Evolutionary conservation across 2,888 invertebrate species (phyloP).

Genomic region (Cantharis rustica): DNA sequence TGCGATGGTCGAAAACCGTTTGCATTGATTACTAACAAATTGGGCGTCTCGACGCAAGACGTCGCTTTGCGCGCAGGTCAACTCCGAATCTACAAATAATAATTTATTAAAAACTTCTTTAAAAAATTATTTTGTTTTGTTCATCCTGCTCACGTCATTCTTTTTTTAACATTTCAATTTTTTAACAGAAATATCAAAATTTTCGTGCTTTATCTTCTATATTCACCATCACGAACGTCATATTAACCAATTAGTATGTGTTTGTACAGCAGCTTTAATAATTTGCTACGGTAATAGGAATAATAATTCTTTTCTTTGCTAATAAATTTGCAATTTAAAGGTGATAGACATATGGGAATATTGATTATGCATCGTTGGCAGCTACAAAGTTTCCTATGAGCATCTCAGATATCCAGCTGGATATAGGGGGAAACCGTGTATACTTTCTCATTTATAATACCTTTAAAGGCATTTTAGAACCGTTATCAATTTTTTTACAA

Average conservation of each 20-base stretch:
- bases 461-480: too few species aligned
- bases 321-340: not conserved
- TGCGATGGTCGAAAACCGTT: constrained; percentile 1
- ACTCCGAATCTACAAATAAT: not conserved
- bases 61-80: constrained; percentile 25
- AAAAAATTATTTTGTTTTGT: not conserved
- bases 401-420: not conserved
- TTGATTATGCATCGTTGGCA: not conserved
- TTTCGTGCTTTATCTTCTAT: not conserved
- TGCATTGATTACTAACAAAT: constrained; percentile 27
- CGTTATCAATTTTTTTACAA: too few species aligned
- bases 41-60: constrained; percentile 25
- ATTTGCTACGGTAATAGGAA: not conserved
- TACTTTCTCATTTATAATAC: too few species aligned
- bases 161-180: not conserved
- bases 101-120: not conserved
- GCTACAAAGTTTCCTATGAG: not conserved
- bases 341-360: not conserved
- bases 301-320: not conserved
- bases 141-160: not conserved
- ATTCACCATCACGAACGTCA: not conserved
- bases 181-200: not conserved
- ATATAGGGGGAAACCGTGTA: not conserved
- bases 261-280: not conserved
- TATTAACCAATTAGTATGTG: not conserved